Evolutionary conservation across 2,797 vertebrate genomes (phyloP), one percentile per base, ranked within the genome.

Genomic region (Oreonectes daqikongensis): DNA sequence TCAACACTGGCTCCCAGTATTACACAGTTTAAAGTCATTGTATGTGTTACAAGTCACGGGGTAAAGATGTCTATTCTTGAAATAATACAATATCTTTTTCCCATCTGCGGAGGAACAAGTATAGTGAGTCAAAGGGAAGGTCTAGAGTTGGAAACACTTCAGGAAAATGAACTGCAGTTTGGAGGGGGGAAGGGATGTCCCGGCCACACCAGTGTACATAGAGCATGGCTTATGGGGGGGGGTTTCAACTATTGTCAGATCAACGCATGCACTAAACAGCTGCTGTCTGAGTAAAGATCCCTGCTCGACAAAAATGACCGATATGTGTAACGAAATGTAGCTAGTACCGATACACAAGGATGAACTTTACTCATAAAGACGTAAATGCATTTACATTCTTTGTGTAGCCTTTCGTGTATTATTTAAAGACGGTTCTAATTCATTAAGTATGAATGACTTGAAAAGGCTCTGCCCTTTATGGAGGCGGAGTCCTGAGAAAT

Each of bases 191-290:
- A 7, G 69, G 69, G 18, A 3, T 20, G 4, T 32, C 32, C 15
- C 65, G 48, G 18, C 67, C 14, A 24, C 17, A 17, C 20, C 2
- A 24, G 38, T 40, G 40, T 7, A 18, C 24, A 40, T 26, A 42
- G 40, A 42, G 15, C 17, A 30, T 6, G n/a, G 20, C 20, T 40
- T 52, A n/a, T 18, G 22, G 22, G 48, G 60, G 44, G 38, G 7
- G 3, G 64, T 4, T 57, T 48, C 48, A 57, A 42, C 14, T 17
- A 64, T 69, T 78, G 72, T 76, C 30, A 72, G 55, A 42, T 75
- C 40, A 55, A 70, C 73, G 26, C 30, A 59, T 59, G 77, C 24
- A 55, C 52, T 5, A 80, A 75, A 71, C 82, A 80, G 80, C 84
- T 80, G 78, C 42, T 55, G 22, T 60, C 50, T 53, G 3, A 30